A percentile compares a stretch with the other conserved stretches of the same genome.
Conservation (phyloP, 2,797 vertebrate species). For the Cetoscarus ocellatus region DNA sequence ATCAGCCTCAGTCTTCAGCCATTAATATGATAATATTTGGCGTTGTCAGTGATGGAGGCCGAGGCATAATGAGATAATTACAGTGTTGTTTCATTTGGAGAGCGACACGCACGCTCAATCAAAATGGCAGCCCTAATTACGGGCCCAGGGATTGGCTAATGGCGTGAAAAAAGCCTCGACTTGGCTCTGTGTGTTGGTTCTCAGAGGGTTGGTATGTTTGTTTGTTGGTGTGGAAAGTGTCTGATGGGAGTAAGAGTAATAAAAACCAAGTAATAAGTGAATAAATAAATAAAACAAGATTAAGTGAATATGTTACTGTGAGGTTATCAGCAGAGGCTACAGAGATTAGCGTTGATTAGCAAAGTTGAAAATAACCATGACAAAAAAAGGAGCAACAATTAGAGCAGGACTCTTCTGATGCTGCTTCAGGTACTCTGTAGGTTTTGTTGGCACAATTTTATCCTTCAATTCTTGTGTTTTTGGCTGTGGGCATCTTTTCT, state of each 20-base stretch:
- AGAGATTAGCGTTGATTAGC: slow-evolving; percentile 51
- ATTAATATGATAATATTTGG: slow-evolving; percentile 86
- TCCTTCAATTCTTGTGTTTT: too few relatives aligned
- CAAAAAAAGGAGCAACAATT: slow-evolving; percentile 4
- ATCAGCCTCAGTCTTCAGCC: slow-evolving; percentile 65
- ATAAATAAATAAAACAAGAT: slow-evolving; percentile 40
- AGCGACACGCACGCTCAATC: slow-evolving; percentile 90
- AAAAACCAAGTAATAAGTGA: slow-evolving; percentile 38
- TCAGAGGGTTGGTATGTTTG: slow-evolving; percentile 43
- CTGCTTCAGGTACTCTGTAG: too few relatives aligned
- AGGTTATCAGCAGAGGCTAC: background rate
- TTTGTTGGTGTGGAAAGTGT: slow-evolving; percentile 10
- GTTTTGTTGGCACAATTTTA: too few relatives aligned
- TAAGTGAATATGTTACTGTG: slow-evolving; percentile 35
- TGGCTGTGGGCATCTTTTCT: too few relatives aligned
- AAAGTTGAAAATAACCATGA: slow-evolving; percentile 33
- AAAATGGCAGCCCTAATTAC: slow-evolving; percentile 97
- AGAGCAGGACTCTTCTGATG: background rate
- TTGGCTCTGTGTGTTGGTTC: slow-evolving; percentile 17
- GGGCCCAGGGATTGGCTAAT: slow-evolving; percentile 96
- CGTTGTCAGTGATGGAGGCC: slow-evolving; percentile 72
- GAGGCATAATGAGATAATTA: slow-evolving; percentile 95
- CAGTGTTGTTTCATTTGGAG: slow-evolving; percentile 93
- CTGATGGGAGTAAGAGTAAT: slow-evolving; percentile 22
- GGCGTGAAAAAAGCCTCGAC: slow-evolving; percentile 46